Conservation (phyloP, 2,113 vertebrate species). For the Gorsachius goisagi region DNA sequence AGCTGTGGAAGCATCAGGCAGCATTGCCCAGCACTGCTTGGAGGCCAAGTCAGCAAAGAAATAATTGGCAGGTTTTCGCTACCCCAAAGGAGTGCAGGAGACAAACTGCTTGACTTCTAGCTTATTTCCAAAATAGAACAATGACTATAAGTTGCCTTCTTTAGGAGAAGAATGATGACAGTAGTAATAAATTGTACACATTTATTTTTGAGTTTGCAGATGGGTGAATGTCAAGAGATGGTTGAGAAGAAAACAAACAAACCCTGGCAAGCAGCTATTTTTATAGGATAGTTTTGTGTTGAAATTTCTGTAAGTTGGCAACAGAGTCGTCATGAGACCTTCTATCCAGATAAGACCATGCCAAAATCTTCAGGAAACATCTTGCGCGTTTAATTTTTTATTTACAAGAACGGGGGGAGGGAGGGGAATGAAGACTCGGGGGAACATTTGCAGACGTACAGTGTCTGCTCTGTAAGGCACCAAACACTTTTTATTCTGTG, state of each 20-base stretch:
- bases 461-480: neutral
- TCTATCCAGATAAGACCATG: constrained; percentile 50
- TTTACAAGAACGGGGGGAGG: neutral
- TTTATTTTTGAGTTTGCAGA: constrained; percentile 49
- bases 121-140: neutral
- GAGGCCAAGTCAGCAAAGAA: neutral
- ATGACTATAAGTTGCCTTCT: constrained; percentile 33
- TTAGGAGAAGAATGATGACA: constrained; percentile 40
- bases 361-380: constrained; percentile 60
- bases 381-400: constrained; percentile 29
- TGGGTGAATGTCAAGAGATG: neutral
- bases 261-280: constrained; percentile 31
- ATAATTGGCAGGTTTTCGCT: neutral
- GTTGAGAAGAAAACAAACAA: constrained; percentile 49
- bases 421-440: neutral
- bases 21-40: neutral
- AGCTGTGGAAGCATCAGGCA: neutral
- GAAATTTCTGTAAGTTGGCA: constrained; percentile 60
- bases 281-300: constrained; percentile 48
- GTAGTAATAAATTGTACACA: constrained; percentile 20
- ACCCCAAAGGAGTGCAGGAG: neutral
- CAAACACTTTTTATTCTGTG: neutral
- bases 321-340: neutral
- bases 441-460: neutral
- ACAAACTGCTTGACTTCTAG: constrained; percentile 13